Base-by-base conservation (phyloP, 2,888 invertebrate genomes). In the Oconnorella tubifera region DNA sequence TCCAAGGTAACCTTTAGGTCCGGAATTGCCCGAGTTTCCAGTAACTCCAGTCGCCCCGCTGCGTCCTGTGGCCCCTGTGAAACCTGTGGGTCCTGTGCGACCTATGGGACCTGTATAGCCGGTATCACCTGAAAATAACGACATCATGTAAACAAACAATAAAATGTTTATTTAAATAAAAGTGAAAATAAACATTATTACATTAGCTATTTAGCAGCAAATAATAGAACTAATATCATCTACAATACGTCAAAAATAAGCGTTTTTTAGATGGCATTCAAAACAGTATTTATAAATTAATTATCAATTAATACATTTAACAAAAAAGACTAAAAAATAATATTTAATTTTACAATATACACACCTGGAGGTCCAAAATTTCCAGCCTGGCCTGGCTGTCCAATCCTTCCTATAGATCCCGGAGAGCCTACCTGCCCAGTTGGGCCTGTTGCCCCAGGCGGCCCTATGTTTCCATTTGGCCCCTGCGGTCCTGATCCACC, bases 1-100 rank as follows among this genome's bases (percentile, higher is more conserved):
- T n/a, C 72, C 72, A 19, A 23, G 23, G 23, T 68, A 70, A 29
- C 76, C 77, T 19, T 71, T 33, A 68, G 55, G 50, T 4, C 60
- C 60, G 25, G 55, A 10, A 6, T 23, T n/a, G 53, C 60, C 60
- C 14, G 60, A 25, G 25, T 57, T 33, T 10, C 60, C 60, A 10
- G 23, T 53, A n/a, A 6, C 14, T 29, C 60, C 60, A 6, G 60
- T 53, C 3, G 27, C 53, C 27, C 60, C 60, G 29, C 51, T 53
- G 10, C 25, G 14, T 3, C 60, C 60, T 4, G 60, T 51, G 14
- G 48, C 33, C 4, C 53, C 53, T 27, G 53, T 51, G 53, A 19
- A 51, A 27, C 53, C 69, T 60, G 62, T 33, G n/a, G 33, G 40
- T 40, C 68, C 68, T 33, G 66, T 25, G n/a, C 57, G 49, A 3